Evolutionary conservation across 2,113 vertebrate species (phyloP).

Genomic region (Atractosteus spatula): DNA sequence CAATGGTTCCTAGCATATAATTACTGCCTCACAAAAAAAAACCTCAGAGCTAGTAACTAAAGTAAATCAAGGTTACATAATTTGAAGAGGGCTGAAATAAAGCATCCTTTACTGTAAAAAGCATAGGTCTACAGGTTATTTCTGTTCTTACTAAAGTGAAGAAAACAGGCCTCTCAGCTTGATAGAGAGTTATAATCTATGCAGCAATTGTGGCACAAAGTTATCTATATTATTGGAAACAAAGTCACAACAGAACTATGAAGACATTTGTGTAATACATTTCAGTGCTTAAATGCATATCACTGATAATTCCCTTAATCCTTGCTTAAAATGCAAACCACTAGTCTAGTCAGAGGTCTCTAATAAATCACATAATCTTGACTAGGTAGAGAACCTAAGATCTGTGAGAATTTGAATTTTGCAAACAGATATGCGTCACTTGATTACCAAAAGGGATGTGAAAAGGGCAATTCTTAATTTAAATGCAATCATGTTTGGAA

Average conservation of each 20-base stretch:
- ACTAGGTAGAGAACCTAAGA: conserved; percentile 47
- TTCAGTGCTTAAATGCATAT: conserved; percentile 41
- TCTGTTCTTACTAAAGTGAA: conserved; percentile 50
- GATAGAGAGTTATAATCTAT: conserved; percentile 58
- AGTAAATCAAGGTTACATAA: no score
- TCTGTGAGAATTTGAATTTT: conserved; percentile 59
- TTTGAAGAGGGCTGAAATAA: no score
- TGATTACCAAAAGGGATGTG: conserved; percentile 54
- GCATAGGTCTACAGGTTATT: conserved; percentile 12
- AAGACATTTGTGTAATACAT: conserved; percentile 43
- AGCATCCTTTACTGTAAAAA: not conserved
- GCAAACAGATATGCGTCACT: conserved; percentile 50
- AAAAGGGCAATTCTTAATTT: conserved; percentile 55
- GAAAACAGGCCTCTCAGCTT: conserved; percentile 45
- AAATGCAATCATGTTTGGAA: conserved; percentile 52
- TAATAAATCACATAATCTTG: conserved; percentile 66
- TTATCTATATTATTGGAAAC: conserved; percentile 30
- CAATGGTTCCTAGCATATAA: conserved; percentile 24
- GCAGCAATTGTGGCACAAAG: conserved; percentile 43
- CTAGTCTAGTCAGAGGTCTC: conserved; percentile 58
- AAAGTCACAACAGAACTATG: conserved; percentile 17
- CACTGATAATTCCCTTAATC: conserved; percentile 56
- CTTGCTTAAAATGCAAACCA: conserved; percentile 69
- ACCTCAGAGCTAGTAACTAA: no score
- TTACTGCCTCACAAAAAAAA: conserved; percentile 38